phyloP scores from a whole-genome alignment of 2,797 vertebrate species.

The Rhadinocentrus ornatus region DNA sequence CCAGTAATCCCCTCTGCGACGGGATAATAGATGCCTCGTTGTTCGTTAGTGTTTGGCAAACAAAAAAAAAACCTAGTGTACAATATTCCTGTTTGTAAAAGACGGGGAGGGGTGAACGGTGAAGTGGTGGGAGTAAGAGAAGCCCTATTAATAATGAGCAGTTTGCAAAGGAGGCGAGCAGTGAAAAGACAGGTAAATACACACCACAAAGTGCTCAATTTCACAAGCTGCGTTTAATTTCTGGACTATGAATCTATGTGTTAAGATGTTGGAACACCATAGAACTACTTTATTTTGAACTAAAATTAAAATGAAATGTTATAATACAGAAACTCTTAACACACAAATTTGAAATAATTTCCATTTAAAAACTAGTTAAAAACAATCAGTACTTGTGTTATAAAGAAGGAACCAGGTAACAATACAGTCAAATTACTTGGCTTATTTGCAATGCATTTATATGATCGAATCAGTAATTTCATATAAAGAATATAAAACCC shows the following conservation, averaged over 20 bases:
- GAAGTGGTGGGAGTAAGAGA: slow-evolving; percentile 20
- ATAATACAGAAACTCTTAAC: too few relatives aligned
- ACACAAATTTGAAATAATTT: too few relatives aligned
- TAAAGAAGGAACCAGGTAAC: too few relatives aligned
- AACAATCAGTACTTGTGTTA: too few relatives aligned
- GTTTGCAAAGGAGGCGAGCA: slow-evolving; percentile 51
- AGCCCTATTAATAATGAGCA: slow-evolving; percentile 82
- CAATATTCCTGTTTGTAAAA: slow-evolving; percentile 26
- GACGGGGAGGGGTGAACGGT: slow-evolving; percentile 45
- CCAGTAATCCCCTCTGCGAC: slow-evolving; percentile 47
- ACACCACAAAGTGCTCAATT: slow-evolving; percentile 77
- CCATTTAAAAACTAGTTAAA: too few relatives aligned
- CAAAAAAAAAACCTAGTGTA: slow-evolving; percentile 13
- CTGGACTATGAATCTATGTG: slow-evolving; percentile 10
- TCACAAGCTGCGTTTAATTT: slow-evolving; percentile 80
- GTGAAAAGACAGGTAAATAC: slow-evolving; percentile 89
- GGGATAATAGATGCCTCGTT: slow-evolving; percentile 41
- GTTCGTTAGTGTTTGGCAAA: slow-evolving; percentile 51
- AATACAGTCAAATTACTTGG: too few relatives aligned
- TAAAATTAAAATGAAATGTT: neutral
- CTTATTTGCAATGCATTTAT: too few relatives aligned
- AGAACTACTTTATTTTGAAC: neutral
- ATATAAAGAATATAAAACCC: too few relatives aligned
- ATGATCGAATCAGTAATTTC: too few relatives aligned
- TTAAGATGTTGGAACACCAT: slow-evolving; percentile 10